These are phyloP conservation scores for Mallotus villosus DNA, from an alignment of 2,797 vertebrate species.

Conservation along the genomic window DNA sequence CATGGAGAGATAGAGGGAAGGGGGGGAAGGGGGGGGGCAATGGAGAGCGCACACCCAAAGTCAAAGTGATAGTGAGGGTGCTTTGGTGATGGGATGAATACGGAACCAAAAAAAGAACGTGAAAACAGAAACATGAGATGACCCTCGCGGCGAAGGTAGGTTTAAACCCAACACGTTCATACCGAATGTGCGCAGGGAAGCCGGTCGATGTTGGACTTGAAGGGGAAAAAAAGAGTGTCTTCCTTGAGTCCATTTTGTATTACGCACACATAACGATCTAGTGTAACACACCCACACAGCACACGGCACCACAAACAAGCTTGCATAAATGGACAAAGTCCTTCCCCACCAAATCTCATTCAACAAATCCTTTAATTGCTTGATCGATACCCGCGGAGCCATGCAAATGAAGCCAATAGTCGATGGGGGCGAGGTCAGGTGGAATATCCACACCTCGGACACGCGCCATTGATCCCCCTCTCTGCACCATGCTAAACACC, in stretches of 20 bases:
- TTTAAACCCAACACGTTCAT: too few relatives aligned
- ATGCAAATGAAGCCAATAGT: conserved; percentile 62
- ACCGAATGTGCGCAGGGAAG: too few relatives aligned
- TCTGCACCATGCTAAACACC: conserved; percentile 38
- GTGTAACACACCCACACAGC: conserved; percentile 11
- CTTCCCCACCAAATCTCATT: conserved; percentile 34
- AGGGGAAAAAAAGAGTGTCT: conserved; percentile 25
- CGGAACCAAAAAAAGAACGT: conserved; percentile 42
- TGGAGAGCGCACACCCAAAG: conserved; percentile 2
- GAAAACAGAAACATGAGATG: conserved; percentile 17
- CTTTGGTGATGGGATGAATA: conserved; percentile 24
- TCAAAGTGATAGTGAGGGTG: conserved; percentile 7
- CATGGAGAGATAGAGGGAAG: conserved; percentile 27
- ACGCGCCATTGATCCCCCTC: conserved; percentile 52
- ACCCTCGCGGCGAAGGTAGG: conserved; percentile 28
- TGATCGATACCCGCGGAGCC: conserved; percentile 60
- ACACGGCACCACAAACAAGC: conserved; percentile 5
- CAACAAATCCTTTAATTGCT: conserved; percentile 69
- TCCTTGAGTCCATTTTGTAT: conserved; percentile 11
- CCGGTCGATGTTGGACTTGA: conserved; percentile 5
- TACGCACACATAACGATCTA: too few relatives aligned
- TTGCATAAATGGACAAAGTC: conserved; percentile 18
- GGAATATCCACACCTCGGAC: conserved; percentile 27
- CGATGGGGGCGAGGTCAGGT: conserved; percentile 46
- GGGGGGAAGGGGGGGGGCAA: not conserved